These are phyloP conservation scores for human (Homo sapiens) DNA, from an alignment of 2,113 vertebrate genomes.

Conservation along the genomic window DNA sequence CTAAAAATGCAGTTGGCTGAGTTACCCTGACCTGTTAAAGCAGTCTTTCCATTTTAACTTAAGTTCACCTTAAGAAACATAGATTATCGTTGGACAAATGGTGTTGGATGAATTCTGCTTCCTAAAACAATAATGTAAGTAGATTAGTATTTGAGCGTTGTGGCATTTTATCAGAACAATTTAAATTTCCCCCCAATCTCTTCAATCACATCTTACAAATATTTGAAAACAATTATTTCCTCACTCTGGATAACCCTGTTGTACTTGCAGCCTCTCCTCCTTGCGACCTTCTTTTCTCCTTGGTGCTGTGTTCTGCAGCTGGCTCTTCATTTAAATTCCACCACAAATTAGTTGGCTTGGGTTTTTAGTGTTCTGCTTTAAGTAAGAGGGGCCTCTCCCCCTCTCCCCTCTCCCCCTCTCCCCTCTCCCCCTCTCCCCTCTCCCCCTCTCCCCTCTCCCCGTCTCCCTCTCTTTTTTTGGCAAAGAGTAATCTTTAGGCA, in stretches of 20 bases:
- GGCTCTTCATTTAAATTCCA: neutral
- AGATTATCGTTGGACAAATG: slow-evolving; percentile 64
- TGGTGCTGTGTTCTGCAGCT: neutral
- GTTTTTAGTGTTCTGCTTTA: neutral
- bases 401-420: rapidly evolving
- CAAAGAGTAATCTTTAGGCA: neutral
- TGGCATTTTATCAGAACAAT: slow-evolving; percentile 66
- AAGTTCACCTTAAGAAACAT: slow-evolving; percentile 61
- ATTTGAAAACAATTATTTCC: slow-evolving; percentile 46
- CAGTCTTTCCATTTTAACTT: slow-evolving; percentile 60
- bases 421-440: too few relatives aligned
- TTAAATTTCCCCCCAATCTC: slow-evolving; percentile 60
- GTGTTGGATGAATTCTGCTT: slow-evolving; percentile 61
- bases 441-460: too few relatives aligned
- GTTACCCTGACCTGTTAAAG: neutral
- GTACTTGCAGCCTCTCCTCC: neutral
- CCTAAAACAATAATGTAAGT: neutral
- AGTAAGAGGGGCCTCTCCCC: too few relatives aligned
- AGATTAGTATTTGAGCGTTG: slow-evolving; percentile 45
- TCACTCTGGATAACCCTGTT: neutral
- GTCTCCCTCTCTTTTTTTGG: neutral
- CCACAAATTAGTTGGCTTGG: slow-evolving; percentile 23
- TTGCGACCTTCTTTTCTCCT: neutral
- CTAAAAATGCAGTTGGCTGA: slow-evolving; percentile 18
- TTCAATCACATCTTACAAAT: slow-evolving; percentile 44